phyloP scores from a whole-genome alignment of 2,888 invertebrate genomes.

The Leucophenga maculata region DNA sequence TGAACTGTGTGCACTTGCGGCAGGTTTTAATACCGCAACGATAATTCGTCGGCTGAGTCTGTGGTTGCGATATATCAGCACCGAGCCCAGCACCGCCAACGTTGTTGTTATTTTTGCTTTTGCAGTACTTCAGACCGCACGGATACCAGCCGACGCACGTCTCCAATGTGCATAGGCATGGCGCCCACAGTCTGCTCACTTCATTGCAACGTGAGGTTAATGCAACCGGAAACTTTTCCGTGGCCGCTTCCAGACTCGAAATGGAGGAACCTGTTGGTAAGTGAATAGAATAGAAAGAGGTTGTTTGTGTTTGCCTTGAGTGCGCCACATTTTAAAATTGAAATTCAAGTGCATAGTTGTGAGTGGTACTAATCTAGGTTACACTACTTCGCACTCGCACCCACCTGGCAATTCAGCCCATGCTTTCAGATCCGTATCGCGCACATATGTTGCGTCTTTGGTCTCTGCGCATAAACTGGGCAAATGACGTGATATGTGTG shows the following conservation, averaged over 20 bases:
- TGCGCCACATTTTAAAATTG: background rate
- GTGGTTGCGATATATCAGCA: slow-evolving; percentile 57
- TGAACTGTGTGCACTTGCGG: slow-evolving; percentile 89
- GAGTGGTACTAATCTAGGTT: background rate
- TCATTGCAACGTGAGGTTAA: slow-evolving; percentile 77
- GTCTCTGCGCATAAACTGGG: slow-evolving; percentile 85
- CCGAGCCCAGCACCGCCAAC: slow-evolving; percentile 37
- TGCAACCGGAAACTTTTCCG: slow-evolving; percentile 79
- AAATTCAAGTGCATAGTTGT: background rate
- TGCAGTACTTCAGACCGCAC: slow-evolving; percentile 95
- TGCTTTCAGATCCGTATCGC: slow-evolving; percentile 83
- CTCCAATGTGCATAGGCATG: slow-evolving; percentile 89
- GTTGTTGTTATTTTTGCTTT: slow-evolving; percentile 80
- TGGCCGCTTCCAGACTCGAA: slow-evolving; percentile 80
- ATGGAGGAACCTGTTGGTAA: slow-evolving; percentile 78
- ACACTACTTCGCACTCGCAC: slow-evolving; percentile 66
- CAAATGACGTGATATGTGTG: slow-evolving; percentile 82
- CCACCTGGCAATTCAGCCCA: slow-evolving; percentile 86
- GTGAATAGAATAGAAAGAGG: background rate
- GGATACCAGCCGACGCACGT: slow-evolving; percentile 96
- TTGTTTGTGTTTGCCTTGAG: background rate
- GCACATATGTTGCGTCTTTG: slow-evolving; percentile 82
- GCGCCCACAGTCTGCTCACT: slow-evolving; percentile 79
- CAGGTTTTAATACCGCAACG: slow-evolving; percentile 97
- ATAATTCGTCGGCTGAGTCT: slow-evolving; percentile 77